Conservation (phyloP, 1,140 invertebrate species). For the Drosophila lowei region DNA sequence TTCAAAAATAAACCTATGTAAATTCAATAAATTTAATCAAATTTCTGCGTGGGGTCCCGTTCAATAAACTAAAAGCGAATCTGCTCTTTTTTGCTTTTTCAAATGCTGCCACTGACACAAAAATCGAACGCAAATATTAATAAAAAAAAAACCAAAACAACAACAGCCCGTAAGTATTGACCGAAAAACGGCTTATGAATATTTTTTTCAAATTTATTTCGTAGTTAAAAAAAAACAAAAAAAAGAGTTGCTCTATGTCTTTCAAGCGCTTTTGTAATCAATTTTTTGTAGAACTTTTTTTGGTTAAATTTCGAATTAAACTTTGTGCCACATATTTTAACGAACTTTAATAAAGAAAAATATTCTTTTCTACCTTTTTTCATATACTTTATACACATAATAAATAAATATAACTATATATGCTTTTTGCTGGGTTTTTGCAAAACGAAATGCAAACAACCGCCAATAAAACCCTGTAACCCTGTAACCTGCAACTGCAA, state of each 20-base stretch:
- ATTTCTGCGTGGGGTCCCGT: conserved; percentile 11
- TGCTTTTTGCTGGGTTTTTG: conserved; percentile 71
- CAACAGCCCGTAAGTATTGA: conserved; percentile 67
- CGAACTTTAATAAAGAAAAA: conserved; percentile 52
- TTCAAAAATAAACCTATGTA: conserved; percentile 15
- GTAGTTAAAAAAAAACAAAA: conserved; percentile 31
- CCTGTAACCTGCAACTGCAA: conserved; percentile 50
- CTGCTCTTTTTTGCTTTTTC: conserved; percentile 50
- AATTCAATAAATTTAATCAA: conserved; percentile 7
- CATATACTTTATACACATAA: conserved; percentile 41
- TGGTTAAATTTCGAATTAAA: conserved; percentile 28
- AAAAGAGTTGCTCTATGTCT: conserved; percentile 21
- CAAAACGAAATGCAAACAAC: conserved; percentile 64
- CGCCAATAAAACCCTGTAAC: conserved; percentile 34
- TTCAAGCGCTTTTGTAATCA: conserved; percentile 32
- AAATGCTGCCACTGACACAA: conserved; percentile 59
- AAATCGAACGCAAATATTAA: conserved; percentile 16
- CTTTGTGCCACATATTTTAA: conserved; percentile 36
- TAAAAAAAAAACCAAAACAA: conserved; percentile 18
- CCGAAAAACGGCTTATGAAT: neutral
- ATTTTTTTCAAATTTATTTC: conserved; percentile 10
- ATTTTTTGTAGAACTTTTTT: conserved; percentile 45
- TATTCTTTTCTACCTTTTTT: conserved; percentile 66
- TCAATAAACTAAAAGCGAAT: conserved; percentile 36
- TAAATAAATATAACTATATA: conserved; percentile 26